phyloP scores from a whole-genome alignment of 1,140 invertebrate genomes.

The Calliphora vicina region DNA sequence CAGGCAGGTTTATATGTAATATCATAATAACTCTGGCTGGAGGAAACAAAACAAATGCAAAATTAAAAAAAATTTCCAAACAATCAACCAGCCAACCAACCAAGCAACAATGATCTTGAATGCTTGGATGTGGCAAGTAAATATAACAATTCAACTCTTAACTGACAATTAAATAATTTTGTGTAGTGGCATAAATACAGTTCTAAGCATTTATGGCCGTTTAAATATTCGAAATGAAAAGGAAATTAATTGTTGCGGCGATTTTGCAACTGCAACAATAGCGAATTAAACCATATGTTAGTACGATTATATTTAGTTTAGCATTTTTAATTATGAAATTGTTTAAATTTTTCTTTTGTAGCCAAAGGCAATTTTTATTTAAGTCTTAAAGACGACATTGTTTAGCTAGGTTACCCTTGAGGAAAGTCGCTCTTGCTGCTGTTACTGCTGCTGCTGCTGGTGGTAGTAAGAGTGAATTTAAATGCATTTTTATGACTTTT shows the following conservation, averaged over 20 bases:
- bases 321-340: constrained; percentile 28
- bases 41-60: neutral
- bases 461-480: neutral
- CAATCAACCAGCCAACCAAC: neutral
- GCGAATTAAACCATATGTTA: neutral
- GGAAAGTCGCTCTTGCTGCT: neutral
- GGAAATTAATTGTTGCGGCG: constrained; percentile 2
- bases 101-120: neutral
- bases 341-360: constrained; percentile 15
- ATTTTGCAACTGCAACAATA: neutral
- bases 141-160: neutral
- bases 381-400: no score
- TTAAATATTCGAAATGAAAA: neutral
- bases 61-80: neutral
- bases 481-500: constrained; percentile 27
- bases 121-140: neutral
- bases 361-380: no score
- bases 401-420: neutral
- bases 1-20: constrained; percentile 22
- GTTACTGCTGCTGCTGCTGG: neutral
- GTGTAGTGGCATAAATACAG: neutral
- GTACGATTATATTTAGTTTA: neutral
- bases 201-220: neutral
- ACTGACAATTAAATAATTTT: constrained; percentile 13
- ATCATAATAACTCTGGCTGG: constrained; percentile 27